These are phyloP conservation scores for Carettochelys insculpta DNA, from an alignment of 2,113 vertebrate species.

Conservation along the genomic window DNA sequence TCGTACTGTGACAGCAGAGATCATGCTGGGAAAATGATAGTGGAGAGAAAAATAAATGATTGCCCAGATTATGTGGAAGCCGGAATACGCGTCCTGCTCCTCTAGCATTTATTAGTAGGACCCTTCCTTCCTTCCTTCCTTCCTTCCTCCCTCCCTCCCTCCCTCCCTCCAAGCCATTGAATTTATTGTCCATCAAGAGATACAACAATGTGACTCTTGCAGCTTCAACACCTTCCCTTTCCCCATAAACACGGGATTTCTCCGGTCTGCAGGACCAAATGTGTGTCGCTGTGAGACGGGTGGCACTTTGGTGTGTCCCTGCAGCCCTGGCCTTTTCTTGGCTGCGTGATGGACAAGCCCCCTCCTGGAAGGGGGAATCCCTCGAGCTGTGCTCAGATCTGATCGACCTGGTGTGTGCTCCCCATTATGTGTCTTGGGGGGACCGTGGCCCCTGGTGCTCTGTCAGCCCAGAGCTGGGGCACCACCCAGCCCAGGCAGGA, in stretches of 20 bases:
- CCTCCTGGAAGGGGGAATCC: not conserved
- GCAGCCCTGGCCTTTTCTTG: not conserved
- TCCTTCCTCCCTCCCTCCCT: too few species aligned
- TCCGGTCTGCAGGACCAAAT: not conserved
- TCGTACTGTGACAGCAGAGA: conserved; percentile 71
- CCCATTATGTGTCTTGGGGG: not conserved
- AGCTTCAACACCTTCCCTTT: conserved; percentile 36
- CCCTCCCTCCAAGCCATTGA: conserved; percentile 43
- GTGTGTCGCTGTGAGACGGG: not conserved
- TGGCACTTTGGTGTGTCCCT: fast-evolving
- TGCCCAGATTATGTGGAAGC: conserved; percentile 63
- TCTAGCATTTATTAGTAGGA: conserved; percentile 56
- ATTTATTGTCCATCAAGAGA: conserved; percentile 42
- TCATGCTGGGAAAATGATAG: conserved; percentile 76
- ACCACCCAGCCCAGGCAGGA: too few species aligned
- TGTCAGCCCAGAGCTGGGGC: not conserved
- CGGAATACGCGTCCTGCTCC: conserved; percentile 30
- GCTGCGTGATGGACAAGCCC: not conserved
- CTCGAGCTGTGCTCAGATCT: not conserved
- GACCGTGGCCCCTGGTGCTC: not conserved
- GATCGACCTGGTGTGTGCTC: not conserved
- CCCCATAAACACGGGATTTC: not conserved
- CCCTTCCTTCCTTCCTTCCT: conserved; percentile 40
- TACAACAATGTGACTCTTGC: conserved; percentile 42
- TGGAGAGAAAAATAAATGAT: conserved; percentile 69